Evolutionary conservation across 2,113 vertebrate species (phyloP).

Genomic region (Pleuronectes platessa): DNA sequence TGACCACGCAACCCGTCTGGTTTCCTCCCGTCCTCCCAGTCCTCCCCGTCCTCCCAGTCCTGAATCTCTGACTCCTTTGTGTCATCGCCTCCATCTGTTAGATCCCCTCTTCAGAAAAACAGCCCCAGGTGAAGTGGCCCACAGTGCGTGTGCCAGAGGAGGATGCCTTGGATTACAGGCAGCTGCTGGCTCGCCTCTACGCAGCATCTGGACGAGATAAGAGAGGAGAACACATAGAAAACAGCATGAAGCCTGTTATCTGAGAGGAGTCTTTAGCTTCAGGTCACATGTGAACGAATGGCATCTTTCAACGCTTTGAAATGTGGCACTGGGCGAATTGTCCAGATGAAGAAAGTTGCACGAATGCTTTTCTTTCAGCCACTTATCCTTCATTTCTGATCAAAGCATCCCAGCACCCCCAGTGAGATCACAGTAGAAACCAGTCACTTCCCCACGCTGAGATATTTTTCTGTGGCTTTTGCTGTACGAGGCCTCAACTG

Average conservation of each 20-base stretch:
- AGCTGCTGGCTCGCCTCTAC: slow-evolving; percentile 46
- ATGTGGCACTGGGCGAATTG: no score
- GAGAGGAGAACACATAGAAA: slow-evolving; percentile 13
- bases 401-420: no score
- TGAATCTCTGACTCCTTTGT: slow-evolving; percentile 7
- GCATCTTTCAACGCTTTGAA: slow-evolving; percentile 12
- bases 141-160: slow-evolving; percentile 48
- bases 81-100: slow-evolving; percentile 51
- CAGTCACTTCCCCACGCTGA: slow-evolving; percentile 41
- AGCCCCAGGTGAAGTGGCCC: slow-evolving; percentile 55
- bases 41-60: neutral
- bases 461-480: slow-evolving; percentile 58
- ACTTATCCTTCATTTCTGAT: no score
- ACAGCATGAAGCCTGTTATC: slow-evolving; percentile 26
- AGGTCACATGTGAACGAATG: slow-evolving; percentile 25
- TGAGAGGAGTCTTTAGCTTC: slow-evolving; percentile 22
- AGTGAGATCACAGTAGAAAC: no score
- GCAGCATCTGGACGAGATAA: slow-evolving; percentile 32
- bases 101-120: slow-evolving; percentile 45
- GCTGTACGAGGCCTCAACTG: slow-evolving; percentile 6
- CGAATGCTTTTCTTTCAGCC: neutral
- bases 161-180: slow-evolving; percentile 60
- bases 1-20: neutral
- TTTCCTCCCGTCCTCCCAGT: neutral
- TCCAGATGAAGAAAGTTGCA: neutral